Percentiles rank a stretch among this genome's conserved stretches.
These are phyloP conservation scores for Asarcornis scutulata DNA, from an alignment of 2,113 vertebrate species.

Conservation along the genomic window DNA sequence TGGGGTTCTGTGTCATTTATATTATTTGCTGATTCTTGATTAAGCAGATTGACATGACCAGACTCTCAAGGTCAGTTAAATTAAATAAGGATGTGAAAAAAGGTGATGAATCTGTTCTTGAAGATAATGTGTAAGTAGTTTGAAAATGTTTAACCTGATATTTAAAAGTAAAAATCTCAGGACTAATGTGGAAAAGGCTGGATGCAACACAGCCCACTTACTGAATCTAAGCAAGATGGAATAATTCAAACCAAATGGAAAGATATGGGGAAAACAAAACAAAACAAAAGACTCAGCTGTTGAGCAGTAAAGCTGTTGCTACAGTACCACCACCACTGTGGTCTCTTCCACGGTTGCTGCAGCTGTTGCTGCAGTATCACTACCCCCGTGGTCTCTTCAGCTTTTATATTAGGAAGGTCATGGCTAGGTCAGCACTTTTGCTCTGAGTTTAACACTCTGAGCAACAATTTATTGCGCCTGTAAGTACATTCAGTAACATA, in stretches of 20 bases:
- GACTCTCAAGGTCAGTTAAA: slow-evolving; percentile 64
- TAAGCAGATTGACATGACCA: slow-evolving; percentile 34
- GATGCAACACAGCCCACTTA: not conserved
- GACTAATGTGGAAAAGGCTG: not conserved
- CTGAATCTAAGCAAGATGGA: not conserved
- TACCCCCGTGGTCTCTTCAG: not conserved
- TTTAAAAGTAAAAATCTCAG: slow-evolving; percentile 38
- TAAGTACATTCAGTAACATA: not conserved
- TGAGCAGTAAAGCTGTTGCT: not conserved
- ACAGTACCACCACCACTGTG: not conserved
- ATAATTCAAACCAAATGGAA: not conserved
- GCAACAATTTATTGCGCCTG: not conserved
- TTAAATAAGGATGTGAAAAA: slow-evolving; percentile 54
- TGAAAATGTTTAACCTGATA: slow-evolving; percentile 24
- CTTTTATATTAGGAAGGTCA: not conserved
- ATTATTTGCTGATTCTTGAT: slow-evolving; percentile 70
- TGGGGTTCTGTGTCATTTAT: slow-evolving; percentile 15
- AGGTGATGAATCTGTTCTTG: slow-evolving; percentile 35
- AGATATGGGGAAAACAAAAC: not conserved
- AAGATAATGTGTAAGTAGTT: slow-evolving; percentile 45
- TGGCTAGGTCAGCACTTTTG: not conserved
- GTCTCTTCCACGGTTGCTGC: not conserved
- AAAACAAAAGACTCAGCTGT: not conserved
- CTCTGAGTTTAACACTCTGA: not conserved
- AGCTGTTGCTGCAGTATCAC: not conserved